phyloP scores from a whole-genome alignment of 1,140 invertebrate genomes.

The Scaptomyza graminum region DNA sequence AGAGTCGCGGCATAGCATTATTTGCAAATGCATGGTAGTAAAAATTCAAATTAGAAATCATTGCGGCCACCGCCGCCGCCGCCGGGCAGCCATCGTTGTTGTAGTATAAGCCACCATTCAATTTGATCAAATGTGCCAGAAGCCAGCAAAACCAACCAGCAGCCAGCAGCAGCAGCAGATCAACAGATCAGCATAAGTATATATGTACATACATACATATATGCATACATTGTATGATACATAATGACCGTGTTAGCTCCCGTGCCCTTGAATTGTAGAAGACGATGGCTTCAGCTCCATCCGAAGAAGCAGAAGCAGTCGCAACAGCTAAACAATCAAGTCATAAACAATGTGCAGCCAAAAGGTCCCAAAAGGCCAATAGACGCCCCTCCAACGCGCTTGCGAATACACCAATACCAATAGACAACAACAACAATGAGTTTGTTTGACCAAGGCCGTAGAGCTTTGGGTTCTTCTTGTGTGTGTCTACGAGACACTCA shows the following conservation, averaged over 20 bases:
- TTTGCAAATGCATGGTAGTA: constrained; percentile 72
- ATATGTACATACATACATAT: not conserved
- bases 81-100: constrained; percentile 18
- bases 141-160: constrained; percentile 10
- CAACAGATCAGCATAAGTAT: not conserved
- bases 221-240: not conserved
- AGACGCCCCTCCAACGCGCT: constrained; percentile 23
- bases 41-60: constrained; percentile 80
- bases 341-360: constrained; percentile 78
- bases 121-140: constrained; percentile 47
- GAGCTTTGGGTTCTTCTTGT: constrained; percentile 24
- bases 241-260: constrained; percentile 46
- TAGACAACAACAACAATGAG: constrained; percentile 12
- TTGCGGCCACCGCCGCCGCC: constrained; percentile 50
- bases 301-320: constrained; percentile 28
- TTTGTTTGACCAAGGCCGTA: constrained; percentile 41
- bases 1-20: constrained; percentile 41
- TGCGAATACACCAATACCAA: constrained; percentile 27
- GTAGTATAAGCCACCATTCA: constrained; percentile 40
- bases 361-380: constrained; percentile 57
- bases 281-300: constrained; percentile 31
- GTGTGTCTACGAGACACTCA: constrained; percentile 5
- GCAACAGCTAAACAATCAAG: constrained; percentile 66
- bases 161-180: constrained; percentile 19
- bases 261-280: constrained; percentile 69